These are phyloP conservation scores for Mesocentrotus franciscanus DNA, from an alignment of 53 echinoderm and acorn worm genomes.

Conservation along the genomic window DNA sequence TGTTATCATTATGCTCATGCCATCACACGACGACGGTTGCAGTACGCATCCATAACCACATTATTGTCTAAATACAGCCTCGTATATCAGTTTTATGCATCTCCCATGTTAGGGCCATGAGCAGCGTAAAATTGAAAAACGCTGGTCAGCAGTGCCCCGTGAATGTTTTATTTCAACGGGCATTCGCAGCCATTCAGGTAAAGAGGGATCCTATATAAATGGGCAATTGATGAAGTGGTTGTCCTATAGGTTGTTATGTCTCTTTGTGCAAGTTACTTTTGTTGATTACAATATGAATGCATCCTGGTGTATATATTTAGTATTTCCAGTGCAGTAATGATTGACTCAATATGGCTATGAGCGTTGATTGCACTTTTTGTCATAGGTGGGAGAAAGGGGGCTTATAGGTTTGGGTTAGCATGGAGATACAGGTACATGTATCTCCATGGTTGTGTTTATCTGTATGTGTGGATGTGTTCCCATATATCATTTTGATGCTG, in stretches of 20 bases:
- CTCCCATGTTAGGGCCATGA: neutral
- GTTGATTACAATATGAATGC: neutral
- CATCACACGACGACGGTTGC: neutral
- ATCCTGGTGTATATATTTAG: conserved; percentile 14
- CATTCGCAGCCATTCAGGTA: neutral
- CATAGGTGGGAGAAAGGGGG: neutral
- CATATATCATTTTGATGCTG: neutral
- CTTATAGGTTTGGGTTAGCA: neutral
- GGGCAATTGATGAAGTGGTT: neutral
- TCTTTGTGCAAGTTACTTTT: neutral
- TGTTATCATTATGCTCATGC: conserved; percentile 1
- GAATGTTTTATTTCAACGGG: neutral
- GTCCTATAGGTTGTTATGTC: neutral
- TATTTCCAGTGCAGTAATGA: neutral
- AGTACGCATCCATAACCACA: neutral
- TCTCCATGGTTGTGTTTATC: neutral
- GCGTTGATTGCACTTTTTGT: conserved; percentile 9
- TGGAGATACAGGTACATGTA: neutral
- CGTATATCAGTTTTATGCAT: neutral
- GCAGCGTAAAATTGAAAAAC: neutral
- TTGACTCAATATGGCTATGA: neutral
- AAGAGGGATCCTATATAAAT: neutral
- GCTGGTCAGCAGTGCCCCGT: neutral
- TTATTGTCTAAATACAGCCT: neutral
- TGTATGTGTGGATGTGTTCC: conserved; percentile 10